Conservation (phyloP, 2,113 vertebrate species). For the Rhea pennata region DNA sequence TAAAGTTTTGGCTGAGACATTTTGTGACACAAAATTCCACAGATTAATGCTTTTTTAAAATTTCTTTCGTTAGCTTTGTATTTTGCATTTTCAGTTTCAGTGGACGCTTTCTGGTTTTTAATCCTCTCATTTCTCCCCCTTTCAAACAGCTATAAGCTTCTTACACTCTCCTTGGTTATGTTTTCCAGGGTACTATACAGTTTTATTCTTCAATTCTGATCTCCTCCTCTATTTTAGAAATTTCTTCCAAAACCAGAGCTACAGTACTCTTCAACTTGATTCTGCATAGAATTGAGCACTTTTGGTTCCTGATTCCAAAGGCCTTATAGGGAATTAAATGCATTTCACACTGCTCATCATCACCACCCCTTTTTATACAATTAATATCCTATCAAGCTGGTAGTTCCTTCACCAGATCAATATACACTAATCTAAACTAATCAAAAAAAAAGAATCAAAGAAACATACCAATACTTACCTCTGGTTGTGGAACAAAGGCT, state of each 20-base stretch:
- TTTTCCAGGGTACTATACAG: not conserved
- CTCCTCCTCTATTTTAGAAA: not conserved
- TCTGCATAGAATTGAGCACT: not conserved
- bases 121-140: not conserved
- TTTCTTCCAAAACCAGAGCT: not conserved
- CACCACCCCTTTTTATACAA: not conserved
- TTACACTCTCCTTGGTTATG: not conserved
- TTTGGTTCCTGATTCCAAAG: not conserved
- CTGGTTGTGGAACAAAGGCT: slow-evolving; percentile 93
- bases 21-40: not conserved
- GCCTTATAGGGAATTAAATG: not conserved
- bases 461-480: slow-evolving; percentile 78
- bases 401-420: not conserved
- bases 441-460: not conserved
- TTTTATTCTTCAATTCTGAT: not conserved
- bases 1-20: not conserved
- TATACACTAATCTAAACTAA: not conserved
- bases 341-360: not conserved
- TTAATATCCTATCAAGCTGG: not conserved
- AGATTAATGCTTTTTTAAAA: not conserved
- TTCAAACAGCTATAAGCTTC: not conserved
- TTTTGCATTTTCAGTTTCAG: not conserved
- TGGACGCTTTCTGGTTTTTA: not conserved
- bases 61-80: not conserved
- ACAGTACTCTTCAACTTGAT: not conserved